Conservation (phyloP, 2,797 vertebrate species). For the Smutsia gigantea region DNA sequence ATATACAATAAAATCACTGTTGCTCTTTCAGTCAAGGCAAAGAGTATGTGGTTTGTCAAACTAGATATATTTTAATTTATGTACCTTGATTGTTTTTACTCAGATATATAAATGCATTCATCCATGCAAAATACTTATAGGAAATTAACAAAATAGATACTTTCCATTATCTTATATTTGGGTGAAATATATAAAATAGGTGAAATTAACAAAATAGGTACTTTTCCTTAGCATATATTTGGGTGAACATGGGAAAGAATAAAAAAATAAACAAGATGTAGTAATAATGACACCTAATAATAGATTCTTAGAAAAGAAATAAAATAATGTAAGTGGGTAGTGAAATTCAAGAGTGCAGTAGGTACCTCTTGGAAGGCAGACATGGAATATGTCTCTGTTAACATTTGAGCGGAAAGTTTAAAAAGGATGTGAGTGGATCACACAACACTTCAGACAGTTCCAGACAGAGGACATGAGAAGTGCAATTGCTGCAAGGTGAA, state of each 20-base stretch:
- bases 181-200: background rate
- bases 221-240: background rate
- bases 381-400: background rate
- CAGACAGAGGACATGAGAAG: background rate
- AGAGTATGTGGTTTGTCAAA: background rate
- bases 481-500: background rate
- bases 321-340: background rate
- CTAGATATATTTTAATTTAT: background rate
- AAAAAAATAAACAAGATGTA: background rate
- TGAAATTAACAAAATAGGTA: background rate
- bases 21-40: conserved; percentile 18
- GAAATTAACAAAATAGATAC: background rate
- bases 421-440: background rate
- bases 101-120: background rate
- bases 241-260: background rate
- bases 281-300: background rate
- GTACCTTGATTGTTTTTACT: background rate
- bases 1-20: background rate
- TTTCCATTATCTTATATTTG: background rate
- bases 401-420: background rate
- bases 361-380: background rate
- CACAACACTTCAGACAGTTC: background rate
- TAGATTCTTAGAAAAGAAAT: background rate
- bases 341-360: background rate
- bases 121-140: background rate